Base-by-base conservation (phyloP, 2,888 invertebrate species). In the Acrobasis repandana region DNA sequence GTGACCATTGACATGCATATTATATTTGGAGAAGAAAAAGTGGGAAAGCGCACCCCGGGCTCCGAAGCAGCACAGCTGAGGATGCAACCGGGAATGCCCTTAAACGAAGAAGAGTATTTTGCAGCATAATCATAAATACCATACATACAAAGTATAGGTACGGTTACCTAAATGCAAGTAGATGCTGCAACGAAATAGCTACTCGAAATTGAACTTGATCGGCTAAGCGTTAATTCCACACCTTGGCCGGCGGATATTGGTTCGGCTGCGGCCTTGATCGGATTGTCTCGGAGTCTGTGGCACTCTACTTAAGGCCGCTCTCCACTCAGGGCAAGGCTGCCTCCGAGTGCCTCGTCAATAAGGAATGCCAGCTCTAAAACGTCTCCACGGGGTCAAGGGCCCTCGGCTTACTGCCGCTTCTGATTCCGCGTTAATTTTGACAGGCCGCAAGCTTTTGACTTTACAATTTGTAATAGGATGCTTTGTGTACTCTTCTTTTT, bases 251-350 rank as follows among this genome's bases (percentile, higher is more conserved):
- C 77, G 80, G 81, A 83, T 85, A 84, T 85, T 79, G 78, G 77
- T 72, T 73, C 65, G 70, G 69, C 56, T 63, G 69, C 50, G n/a
- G 16, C 34, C 43, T 47, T 46, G 57, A 34, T 61, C 51, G 16
- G 51, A 51, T 60, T 60, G 60, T 51, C 52, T 52, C 60, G 8
- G 11, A 51, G 33, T 43, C 38, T 4, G 68, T 73, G 84, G 83
- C 74, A 78, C 81, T 74, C 86, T 86, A 69, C 67, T 80, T 73
- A 73, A 79, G 84, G 79, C 66, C 76, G 77, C 76, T 68, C 80
- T 80, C 72, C 69, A 67, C 68, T 74, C 70, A 77, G 49, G 20
- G 49, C 79, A 80, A 82, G 81, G 74, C 76, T 65, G 54, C 65
- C 57, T 61, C 68, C 69, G 74, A 80, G 76, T 73, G 73, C 75